Conservation (phyloP, 2,888 invertebrate species). For the Podotricha telesiphe region DNA sequence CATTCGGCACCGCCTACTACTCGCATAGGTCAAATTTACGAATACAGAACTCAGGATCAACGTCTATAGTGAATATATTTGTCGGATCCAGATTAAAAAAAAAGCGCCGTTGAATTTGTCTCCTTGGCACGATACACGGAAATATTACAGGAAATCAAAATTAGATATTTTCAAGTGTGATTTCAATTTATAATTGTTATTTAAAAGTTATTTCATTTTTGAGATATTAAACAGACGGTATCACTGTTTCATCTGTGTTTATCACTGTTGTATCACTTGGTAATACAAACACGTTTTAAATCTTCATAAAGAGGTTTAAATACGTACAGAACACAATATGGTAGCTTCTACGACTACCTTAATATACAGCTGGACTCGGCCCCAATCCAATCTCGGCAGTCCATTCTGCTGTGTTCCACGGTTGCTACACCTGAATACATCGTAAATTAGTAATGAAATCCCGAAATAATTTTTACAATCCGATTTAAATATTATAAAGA, state of each 20-base stretch:
- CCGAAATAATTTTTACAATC: slow-evolving; percentile 13
- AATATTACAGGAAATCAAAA: not conserved
- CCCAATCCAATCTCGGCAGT: slow-evolving; percentile 44
- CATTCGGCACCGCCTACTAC: not conserved
- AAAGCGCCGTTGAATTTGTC: not conserved
- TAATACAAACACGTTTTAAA: not conserved
- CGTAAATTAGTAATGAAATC: slow-evolving; percentile 29
- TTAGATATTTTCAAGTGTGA: not conserved
- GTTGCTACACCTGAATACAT: slow-evolving; percentile 36
- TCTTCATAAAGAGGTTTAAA: slow-evolving; percentile 39
- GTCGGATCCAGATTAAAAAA: slow-evolving; percentile 2
- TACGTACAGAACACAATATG: slow-evolving; percentile 39
- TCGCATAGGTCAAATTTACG: not conserved
- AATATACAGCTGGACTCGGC: slow-evolving; percentile 38
- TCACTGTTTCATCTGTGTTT: too few species aligned
- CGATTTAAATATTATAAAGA: slow-evolving; percentile 3
- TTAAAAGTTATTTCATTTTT: too few species aligned
- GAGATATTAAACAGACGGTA: too few species aligned
- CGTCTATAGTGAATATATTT: slow-evolving; percentile 13
- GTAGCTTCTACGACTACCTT: slow-evolving; percentile 42
- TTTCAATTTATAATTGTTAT: not conserved
- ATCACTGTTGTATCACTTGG: too few species aligned
- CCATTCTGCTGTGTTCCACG: slow-evolving; percentile 39
- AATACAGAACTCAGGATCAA: not conserved
- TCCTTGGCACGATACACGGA: not conserved